Percentiles rank a stretch among this genome's conserved stretches.
Conservation (phyloP, 1,140 invertebrate genomes). For the Cydia amplana region DNA sequence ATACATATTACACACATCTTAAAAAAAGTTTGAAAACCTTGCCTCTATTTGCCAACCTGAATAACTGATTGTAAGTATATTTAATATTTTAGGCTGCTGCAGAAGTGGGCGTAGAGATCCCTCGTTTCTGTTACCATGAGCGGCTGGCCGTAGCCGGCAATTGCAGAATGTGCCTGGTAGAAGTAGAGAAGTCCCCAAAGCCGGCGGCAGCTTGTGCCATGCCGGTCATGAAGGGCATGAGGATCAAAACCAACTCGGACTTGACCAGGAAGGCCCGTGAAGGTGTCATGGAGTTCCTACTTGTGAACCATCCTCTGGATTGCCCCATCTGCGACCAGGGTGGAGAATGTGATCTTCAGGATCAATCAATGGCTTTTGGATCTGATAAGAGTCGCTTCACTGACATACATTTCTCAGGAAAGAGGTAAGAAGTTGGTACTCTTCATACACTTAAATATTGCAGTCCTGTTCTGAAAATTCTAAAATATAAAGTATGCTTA, state of each 20-base stretch:
- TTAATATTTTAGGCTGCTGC: conserved; percentile 92
- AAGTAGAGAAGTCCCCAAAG: conserved; percentile 96
- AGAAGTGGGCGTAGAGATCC: conserved; percentile 97
- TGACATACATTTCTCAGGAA: conserved; percentile 96
- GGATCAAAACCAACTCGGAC: conserved; percentile 98
- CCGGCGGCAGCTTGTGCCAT: conserved; percentile 99
- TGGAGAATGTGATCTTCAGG: conserved; percentile 99
- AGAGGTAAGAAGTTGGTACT: conserved; percentile 82
- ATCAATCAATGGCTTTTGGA: conserved; percentile 99
- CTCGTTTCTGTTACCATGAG: conserved; percentile 99
- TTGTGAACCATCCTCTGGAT: conserved; percentile 99
- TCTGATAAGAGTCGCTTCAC: conserved; percentile 96
- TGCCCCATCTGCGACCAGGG: conserved; percentile 99
- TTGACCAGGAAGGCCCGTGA: conserved; percentile 93
- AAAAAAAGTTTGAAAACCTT: conserved; percentile 28
- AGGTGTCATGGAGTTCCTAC: conserved; percentile 99
- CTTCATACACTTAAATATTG: too few relatives aligned
- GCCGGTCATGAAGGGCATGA: conserved; percentile 99
- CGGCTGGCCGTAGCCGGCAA: conserved; percentile 98
- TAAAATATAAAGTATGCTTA: too few relatives aligned
- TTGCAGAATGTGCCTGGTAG: conserved; percentile 99
- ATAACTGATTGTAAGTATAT: not conserved
- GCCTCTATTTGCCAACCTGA: conserved; percentile 6
- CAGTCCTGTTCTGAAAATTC: too few relatives aligned
- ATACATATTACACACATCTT: too few relatives aligned